phyloP scores from a whole-genome alignment of 2,797 vertebrate species.

The Xerus rutilus region DNA sequence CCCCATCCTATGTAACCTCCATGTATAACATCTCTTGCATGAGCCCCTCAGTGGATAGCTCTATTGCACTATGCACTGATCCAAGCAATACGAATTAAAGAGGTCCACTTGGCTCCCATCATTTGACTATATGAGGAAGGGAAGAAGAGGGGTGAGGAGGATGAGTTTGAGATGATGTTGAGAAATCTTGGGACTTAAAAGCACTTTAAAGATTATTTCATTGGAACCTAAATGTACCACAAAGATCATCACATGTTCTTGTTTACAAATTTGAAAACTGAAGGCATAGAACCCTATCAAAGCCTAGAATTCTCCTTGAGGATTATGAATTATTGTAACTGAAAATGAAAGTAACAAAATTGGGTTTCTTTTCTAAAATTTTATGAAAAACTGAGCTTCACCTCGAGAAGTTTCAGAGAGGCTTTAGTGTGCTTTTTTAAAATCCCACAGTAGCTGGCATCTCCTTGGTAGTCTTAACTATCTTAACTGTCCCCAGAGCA shows the following conservation, averaged over 20 bases:
- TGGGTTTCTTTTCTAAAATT: not conserved
- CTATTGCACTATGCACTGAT: not conserved
- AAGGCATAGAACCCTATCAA: not conserved
- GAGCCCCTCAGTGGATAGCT: not conserved
- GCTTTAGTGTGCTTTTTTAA: not conserved
- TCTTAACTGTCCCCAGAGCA: not conserved
- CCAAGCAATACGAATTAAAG: not conserved
- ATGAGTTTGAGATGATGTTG: not conserved
- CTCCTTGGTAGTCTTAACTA: not conserved
- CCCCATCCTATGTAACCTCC: not conserved
- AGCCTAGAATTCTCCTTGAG: not conserved
- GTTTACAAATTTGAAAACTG: conserved; percentile 37
- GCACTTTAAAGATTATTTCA: conserved; percentile 1
- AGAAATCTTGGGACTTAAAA: not conserved
- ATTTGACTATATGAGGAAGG: not conserved
- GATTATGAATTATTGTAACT: not conserved
- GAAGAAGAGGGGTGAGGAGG: not conserved
- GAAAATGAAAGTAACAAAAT: not conserved
- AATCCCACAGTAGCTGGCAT: not conserved
- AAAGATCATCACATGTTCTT: conserved; percentile 5
- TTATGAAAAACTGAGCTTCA: not conserved
- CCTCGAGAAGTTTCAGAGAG: not conserved
- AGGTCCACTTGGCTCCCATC: not conserved
- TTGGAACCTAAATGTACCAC: not conserved
- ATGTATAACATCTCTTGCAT: not conserved